phyloP scores from a whole-genome alignment of 2,888 invertebrate species.

The Operophtera brumata region DNA sequence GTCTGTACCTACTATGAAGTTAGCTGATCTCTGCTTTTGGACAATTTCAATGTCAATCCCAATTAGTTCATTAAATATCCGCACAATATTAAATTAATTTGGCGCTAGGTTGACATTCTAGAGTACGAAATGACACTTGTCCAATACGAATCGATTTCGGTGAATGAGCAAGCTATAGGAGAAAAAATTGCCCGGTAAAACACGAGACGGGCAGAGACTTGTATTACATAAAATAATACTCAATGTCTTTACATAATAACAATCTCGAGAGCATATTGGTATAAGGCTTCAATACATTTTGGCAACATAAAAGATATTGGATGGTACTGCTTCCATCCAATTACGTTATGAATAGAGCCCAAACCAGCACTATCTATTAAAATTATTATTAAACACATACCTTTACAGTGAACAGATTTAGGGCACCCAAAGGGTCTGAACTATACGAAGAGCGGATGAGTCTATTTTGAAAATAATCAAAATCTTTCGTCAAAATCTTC shows the following conservation, averaged over 20 bases:
- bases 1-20: too few species aligned
- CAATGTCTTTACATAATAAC: not conserved
- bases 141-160: too few species aligned
- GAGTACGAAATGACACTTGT: too few species aligned
- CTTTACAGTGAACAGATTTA: slow-evolving; percentile 57
- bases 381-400: not conserved
- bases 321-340: not conserved
- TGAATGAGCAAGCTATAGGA: too few species aligned
- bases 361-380: not conserved
- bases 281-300: too few species aligned
- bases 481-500: slow-evolving; percentile 53
- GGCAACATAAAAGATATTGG: not conserved
- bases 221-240: too few species aligned
- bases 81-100: too few species aligned
- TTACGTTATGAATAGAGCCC: not conserved
- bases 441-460: slow-evolving; percentile 43
- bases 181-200: too few species aligned
- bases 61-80: too few species aligned
- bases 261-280: not conserved
- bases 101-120: too few species aligned
- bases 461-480: slow-evolving; percentile 56
- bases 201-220: not conserved
- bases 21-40: too few species aligned
- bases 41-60: too few species aligned
- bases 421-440: slow-evolving; percentile 57